Conservation (phyloP, 1,140 invertebrate genomes). For the Microplitis demolitor region DNA sequence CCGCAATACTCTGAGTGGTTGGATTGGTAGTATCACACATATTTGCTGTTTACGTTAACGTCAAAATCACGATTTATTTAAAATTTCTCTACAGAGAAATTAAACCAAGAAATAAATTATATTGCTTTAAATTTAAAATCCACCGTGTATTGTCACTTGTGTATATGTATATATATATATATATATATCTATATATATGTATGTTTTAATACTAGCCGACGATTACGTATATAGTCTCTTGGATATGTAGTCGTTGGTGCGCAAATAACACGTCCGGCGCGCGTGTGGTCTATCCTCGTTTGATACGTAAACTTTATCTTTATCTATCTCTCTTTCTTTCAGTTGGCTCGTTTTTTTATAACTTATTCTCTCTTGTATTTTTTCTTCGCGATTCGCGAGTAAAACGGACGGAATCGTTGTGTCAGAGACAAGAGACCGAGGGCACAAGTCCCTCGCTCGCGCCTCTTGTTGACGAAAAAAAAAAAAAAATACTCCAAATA, state of each 20-base stretch:
- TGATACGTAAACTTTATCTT: neutral
- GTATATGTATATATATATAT: neutral
- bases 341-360: neutral
- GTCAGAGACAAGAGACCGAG: conserved; percentile 19
- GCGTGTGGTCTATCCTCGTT: conserved; percentile 12
- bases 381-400: conserved; percentile 8
- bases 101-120: neutral
- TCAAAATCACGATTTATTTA: neutral
- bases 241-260: conserved; percentile 13
- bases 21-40: conserved; percentile 77
- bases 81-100: neutral
- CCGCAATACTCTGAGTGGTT: conserved; percentile 94
- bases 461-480: neutral
- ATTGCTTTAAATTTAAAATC: neutral
- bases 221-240: conserved; percentile 2
- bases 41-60: conserved; percentile 31
- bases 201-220: neutral
- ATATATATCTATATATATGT: neutral
- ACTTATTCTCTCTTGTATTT: neutral
- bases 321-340: conserved; percentile 5
- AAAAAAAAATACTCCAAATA: neutral
- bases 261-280: conserved; percentile 23
- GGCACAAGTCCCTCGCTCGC: conserved; percentile 16
- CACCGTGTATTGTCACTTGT: neutral
- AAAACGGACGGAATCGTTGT: conserved; percentile 4